A percentile compares a stretch with the other conserved stretches of the same genome.
Evolutionary conservation across 2,888 invertebrate genomes (phyloP).

Genomic region (Meloe dianella): DNA sequence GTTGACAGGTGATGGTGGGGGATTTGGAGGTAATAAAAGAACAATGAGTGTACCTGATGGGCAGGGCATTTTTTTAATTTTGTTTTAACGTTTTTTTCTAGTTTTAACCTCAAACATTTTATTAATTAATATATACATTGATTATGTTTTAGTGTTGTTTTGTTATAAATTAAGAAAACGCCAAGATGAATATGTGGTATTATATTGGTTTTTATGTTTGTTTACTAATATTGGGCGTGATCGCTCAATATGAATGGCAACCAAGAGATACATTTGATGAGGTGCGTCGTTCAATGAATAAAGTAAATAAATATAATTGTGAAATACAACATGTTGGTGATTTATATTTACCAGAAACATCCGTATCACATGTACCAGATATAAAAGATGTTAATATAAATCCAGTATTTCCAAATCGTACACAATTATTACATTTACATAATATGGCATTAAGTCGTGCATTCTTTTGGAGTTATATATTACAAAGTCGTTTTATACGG

Average conservation of each 20-base stretch:
- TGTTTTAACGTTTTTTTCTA: background rate
- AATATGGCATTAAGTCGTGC: constrained; percentile 96
- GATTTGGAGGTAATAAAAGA: background rate
- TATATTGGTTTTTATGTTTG: constrained; percentile 27
- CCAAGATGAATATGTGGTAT: constrained; percentile 25
- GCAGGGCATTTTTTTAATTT: constrained; percentile 32
- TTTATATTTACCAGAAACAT: constrained; percentile 80
- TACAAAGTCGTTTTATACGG: constrained; percentile 86
- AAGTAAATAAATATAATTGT: constrained; percentile 87
- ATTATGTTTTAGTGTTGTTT: constrained; percentile 15
- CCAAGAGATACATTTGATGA: constrained; percentile 88
- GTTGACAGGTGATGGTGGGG: constrained; percentile 23
- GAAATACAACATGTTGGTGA: constrained; percentile 84
- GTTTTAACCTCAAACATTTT: background rate
- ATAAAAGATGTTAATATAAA: constrained; percentile 94
- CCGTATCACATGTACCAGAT: constrained; percentile 90
- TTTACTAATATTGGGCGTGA: constrained; percentile 56
- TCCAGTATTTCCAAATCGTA: constrained; percentile 93
- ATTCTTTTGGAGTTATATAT: constrained; percentile 94
- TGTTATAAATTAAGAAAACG: background rate
- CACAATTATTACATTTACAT: constrained; percentile 89
- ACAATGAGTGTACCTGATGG: constrained; percentile 38
- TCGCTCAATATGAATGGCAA: constrained; percentile 93
- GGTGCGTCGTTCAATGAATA: constrained; percentile 81
- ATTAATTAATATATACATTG: background rate